Percentiles rank a stretch among this genome's conserved stretches.
phyloP scores from a whole-genome alignment of 30 jellyfish, hydroid and myxozoan genomes.

The Pseudorhiza aurosa region DNA sequence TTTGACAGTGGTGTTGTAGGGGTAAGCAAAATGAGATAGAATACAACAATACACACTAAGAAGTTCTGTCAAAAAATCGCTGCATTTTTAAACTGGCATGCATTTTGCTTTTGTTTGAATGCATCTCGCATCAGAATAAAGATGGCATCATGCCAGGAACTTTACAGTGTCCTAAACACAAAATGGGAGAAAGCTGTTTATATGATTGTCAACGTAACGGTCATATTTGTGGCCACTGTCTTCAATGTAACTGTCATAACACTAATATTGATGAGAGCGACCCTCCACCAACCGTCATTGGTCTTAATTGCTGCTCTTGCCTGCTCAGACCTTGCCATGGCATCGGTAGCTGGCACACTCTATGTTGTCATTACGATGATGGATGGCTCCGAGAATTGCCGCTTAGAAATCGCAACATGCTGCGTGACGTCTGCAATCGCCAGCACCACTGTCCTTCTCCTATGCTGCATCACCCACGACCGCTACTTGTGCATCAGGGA shows the following conservation, averaged over 20 bases:
- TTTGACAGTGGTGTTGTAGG: too few species aligned
- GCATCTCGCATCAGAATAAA: too few species aligned
- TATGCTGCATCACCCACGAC: conserved; percentile 29
- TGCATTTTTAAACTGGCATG: too few species aligned
- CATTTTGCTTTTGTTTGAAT: too few species aligned
- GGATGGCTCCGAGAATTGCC: background rate
- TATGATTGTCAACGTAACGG: background rate
- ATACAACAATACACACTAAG: too few species aligned
- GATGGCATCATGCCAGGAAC: too few species aligned
- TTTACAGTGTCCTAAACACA: background rate
- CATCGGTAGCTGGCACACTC: background rate
- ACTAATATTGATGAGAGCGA: background rate
- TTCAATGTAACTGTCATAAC: background rate
- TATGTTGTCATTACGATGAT: background rate
- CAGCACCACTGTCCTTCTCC: conserved; percentile 1
- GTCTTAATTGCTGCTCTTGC: conserved; percentile 20
- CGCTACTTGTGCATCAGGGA: conserved; percentile 5
- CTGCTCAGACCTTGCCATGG: conserved; percentile 12
- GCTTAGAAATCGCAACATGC: conserved; percentile 5
- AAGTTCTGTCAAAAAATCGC: too few species aligned
- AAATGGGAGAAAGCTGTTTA: background rate
- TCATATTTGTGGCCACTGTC: conserved; percentile 6
- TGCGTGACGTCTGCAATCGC: background rate
- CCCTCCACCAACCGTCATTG: background rate
- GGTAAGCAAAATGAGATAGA: too few species aligned